Percentiles rank a stretch among this genome's conserved stretches.
phyloP scores from a whole-genome alignment of 2,888 invertebrate genomes.

The Antheraea yamamai region DNA sequence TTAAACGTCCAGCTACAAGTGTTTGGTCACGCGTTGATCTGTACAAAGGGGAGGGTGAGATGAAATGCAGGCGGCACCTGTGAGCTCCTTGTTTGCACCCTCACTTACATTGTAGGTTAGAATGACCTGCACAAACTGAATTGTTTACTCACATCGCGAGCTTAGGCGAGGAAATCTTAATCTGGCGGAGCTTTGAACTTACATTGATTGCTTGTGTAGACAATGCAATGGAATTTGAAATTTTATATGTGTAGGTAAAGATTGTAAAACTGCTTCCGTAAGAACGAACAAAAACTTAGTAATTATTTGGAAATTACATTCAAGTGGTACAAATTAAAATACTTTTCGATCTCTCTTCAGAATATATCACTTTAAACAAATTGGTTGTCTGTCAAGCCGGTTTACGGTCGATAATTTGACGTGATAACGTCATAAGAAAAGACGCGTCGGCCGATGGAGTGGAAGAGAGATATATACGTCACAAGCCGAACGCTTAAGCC shows the following conservation, averaged over 20 bases:
- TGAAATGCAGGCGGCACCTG: conserved; percentile 61
- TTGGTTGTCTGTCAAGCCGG: too few species aligned
- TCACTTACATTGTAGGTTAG: conserved; percentile 69
- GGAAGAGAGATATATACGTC: too few species aligned
- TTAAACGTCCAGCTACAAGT: conserved; percentile 55
- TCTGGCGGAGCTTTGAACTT: conserved; percentile 58
- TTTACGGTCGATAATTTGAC: too few species aligned
- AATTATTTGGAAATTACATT: conserved; percentile 1
- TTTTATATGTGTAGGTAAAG: conserved; percentile 15
- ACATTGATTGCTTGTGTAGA: conserved; percentile 41
- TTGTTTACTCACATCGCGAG: conserved; percentile 62
- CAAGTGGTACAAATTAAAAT: background rate
- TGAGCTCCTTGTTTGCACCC: conserved; percentile 67
- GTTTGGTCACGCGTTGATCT: conserved; percentile 57
- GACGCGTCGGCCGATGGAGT: too few species aligned
- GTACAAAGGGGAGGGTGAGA: conserved; percentile 59
- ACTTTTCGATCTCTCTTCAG: background rate
- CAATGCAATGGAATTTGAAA: conserved; percentile 25
- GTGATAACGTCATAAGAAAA: too few species aligned
- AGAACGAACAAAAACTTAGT: conserved; percentile 9
- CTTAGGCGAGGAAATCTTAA: conserved; percentile 73
- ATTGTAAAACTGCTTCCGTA: conserved; percentile 11
- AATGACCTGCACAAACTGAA: conserved; percentile 68
- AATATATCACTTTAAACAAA: background rate
- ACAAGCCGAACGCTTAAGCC: too few species aligned